Percentiles rank a stretch among this genome's conserved stretches.
Conservation (phyloP, 2,113 vertebrate species). For the Peromyscus polionotus region DNA sequence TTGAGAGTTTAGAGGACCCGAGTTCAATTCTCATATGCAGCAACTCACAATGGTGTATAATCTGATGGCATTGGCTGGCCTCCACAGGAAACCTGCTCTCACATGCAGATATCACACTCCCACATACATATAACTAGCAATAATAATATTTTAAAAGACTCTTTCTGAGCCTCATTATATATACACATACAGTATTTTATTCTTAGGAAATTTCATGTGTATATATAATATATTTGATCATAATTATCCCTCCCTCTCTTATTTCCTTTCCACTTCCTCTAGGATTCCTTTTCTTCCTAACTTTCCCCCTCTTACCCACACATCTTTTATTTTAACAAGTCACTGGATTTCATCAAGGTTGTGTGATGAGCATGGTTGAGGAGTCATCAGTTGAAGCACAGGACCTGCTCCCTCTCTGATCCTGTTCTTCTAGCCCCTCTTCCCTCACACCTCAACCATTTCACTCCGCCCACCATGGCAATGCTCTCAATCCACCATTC, state of each 20-base stretch:
- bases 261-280: background rate
- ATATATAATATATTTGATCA: too few species aligned
- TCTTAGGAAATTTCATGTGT: background rate
- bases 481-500: accelerated
- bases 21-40: background rate
- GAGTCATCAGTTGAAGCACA: background rate
- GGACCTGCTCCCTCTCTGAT: too few species aligned
- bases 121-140: too few species aligned
- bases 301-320: background rate
- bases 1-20: background rate
- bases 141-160: background rate
- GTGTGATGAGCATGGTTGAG: background rate
- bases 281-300: background rate
- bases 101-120: background rate
- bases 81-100: background rate
- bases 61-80: background rate
- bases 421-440: background rate
- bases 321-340: background rate
- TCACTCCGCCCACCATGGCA: accelerated
- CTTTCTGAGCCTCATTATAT: too few species aligned
- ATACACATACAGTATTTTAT: background rate
- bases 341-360: background rate
- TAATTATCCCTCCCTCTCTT: background rate
- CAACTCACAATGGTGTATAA: too few species aligned
- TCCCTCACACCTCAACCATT: background rate